Evolutionary conservation across 1,140 invertebrate genomes (phyloP).

Genomic region (Diuraphis noxia): DNA sequence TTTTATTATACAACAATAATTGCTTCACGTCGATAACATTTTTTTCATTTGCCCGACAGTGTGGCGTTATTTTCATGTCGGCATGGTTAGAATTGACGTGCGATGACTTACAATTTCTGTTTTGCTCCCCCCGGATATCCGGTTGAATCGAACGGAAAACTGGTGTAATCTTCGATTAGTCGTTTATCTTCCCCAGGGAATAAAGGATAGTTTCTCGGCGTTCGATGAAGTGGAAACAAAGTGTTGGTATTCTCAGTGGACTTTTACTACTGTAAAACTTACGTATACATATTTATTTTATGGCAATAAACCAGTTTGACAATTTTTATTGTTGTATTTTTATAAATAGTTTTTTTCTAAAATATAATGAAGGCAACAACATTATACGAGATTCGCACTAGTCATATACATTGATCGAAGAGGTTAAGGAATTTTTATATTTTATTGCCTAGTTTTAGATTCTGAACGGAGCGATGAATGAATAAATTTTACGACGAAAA

Average conservation of each 20-base stretch:
- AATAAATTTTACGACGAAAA: too few relatives aligned
- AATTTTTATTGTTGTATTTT: background rate
- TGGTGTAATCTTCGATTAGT: conserved; percentile 30
- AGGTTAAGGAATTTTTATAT: background rate
- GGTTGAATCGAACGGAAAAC: background rate
- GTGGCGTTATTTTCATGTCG: background rate
- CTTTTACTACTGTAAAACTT: background rate
- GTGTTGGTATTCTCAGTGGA: conserved; percentile 28
- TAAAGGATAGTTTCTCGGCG: background rate
- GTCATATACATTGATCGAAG: background rate
- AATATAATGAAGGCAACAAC: background rate
- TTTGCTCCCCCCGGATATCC: background rate
- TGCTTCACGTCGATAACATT: background rate
- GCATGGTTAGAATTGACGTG: conserved; percentile 16
- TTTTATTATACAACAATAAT: conserved; percentile 15
- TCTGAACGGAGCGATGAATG: too few relatives aligned
- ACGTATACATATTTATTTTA: background rate
- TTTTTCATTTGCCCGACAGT: background rate
- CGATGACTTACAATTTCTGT: background rate
- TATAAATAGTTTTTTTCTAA: background rate
- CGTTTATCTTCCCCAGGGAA: background rate
- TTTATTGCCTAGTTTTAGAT: background rate
- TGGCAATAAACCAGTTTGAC: conserved; percentile 5
- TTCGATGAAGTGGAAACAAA: conserved; percentile 28
- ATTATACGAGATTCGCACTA: background rate